Evolutionary conservation across 1,140 invertebrate genomes (phyloP).

Genomic region (Halictus rubicundus): DNA sequence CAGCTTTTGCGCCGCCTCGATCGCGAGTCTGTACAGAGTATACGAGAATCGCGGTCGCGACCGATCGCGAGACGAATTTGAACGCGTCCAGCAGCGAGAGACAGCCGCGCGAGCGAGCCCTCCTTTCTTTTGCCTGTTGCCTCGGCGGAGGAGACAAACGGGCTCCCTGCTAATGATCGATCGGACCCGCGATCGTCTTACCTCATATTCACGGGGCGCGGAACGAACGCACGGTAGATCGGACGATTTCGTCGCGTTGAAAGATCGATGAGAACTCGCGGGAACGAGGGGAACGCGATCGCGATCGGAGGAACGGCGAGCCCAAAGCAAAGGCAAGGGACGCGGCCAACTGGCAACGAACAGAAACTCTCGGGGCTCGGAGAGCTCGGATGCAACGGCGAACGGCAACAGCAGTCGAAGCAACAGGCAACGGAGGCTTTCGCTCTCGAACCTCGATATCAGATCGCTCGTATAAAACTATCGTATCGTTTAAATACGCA

Average conservation of each 20-base stretch:
- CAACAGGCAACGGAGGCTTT: conserved; percentile 62
- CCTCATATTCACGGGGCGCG: neutral
- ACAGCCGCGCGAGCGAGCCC: neutral
- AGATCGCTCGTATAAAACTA: conserved; percentile 81
- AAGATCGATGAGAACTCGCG: conserved; percentile 10
- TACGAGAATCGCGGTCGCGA: neutral
- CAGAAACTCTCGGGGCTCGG: no score
- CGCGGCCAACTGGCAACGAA: no score
- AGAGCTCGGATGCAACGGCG: neutral
- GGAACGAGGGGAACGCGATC: neutral
- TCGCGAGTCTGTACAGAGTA: neutral
- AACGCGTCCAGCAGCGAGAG: neutral
- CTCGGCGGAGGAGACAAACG: neutral
- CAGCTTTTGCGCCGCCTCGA: no score
- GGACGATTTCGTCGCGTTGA: conserved; percentile 41
- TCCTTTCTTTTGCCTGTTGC: neutral
- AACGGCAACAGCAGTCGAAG: neutral
- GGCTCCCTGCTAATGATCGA: neutral
- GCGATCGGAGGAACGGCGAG: conserved; percentile 15
- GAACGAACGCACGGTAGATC: neutral
- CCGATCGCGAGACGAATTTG: conserved; percentile 1
- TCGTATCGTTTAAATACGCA: conserved; percentile 82
- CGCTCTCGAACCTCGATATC: conserved; percentile 77
- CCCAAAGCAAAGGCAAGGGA: conserved; percentile 40
- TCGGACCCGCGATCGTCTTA: neutral